Conservation (phyloP, 2,797 vertebrate genomes). For the Hapalemur alaotrensis region DNA sequence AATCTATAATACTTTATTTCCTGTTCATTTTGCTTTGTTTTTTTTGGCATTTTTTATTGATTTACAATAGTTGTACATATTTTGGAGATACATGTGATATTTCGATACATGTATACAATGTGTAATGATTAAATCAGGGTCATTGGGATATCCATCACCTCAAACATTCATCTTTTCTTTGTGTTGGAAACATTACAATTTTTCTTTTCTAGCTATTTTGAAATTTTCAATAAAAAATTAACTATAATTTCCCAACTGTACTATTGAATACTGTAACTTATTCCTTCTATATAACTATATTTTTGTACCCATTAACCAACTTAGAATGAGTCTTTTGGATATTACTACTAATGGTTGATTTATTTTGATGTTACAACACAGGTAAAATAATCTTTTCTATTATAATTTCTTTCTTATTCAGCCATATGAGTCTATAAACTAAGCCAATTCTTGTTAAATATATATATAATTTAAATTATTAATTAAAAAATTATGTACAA, state of each 20-base stretch:
- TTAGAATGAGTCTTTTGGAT: neutral
- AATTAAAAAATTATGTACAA: conserved; percentile 17
- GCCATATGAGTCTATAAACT: neutral
- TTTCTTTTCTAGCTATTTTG: neutral
- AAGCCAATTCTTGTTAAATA: conserved; percentile 5
- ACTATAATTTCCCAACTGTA: neutral
- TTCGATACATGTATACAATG: neutral
- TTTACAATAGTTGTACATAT: neutral
- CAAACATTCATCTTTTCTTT: neutral
- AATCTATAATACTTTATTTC: neutral
- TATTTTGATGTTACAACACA: neutral
- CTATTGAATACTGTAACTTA: neutral
- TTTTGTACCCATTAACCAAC: neutral
- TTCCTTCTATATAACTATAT: neutral
- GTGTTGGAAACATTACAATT: neutral
- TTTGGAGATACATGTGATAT: neutral
- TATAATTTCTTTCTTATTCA: neutral
- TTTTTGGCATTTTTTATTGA: neutral
- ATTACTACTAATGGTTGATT: neutral
- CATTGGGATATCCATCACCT: neutral
- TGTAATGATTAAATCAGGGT: neutral
- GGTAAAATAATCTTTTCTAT: neutral
- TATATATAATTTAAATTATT: neutral
- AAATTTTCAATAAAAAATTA: neutral
- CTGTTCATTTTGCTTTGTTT: neutral